Conservation (phyloP, 1,140 invertebrate species). For the Sarcophaga peregrina region DNA sequence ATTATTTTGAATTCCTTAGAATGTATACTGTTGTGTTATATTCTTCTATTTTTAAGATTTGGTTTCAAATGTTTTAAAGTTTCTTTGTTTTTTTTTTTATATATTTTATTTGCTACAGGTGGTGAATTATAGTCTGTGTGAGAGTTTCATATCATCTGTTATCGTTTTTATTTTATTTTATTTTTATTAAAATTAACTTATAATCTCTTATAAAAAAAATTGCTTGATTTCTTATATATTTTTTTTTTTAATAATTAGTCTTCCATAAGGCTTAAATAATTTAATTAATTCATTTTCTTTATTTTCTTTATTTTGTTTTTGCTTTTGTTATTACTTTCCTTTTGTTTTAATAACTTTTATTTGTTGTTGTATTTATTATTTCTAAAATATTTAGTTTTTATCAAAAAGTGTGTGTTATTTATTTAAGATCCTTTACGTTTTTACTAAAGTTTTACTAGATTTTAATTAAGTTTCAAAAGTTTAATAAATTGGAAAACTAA, state of each 20-base stretch:
- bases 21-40: too few species aligned
- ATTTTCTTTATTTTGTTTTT: neutral
- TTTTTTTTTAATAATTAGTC: conserved; percentile 27
- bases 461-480: too few species aligned
- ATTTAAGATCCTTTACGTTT: too few species aligned
- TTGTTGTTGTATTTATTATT: too few species aligned
- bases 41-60: too few species aligned
- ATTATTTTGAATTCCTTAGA: too few species aligned
- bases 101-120: neutral
- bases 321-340: neutral
- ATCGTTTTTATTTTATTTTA: neutral
- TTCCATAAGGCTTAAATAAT: conserved; percentile 17
- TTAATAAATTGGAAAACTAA: too few species aligned
- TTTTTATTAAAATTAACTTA: conserved; percentile 4
- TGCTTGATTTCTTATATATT: neutral
- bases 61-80: too few species aligned
- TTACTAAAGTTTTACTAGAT: too few species aligned
- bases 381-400: too few species aligned
- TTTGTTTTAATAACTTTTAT: too few species aligned
- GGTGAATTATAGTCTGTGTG: conserved; percentile 3
- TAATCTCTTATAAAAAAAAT: neutral
- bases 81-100: neutral
- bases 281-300: neutral
- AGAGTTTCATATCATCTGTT: neutral
- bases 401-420: too few species aligned